Conservation (phyloP, 2,113 vertebrate species). For the Chlorodrepanis virens region DNA sequence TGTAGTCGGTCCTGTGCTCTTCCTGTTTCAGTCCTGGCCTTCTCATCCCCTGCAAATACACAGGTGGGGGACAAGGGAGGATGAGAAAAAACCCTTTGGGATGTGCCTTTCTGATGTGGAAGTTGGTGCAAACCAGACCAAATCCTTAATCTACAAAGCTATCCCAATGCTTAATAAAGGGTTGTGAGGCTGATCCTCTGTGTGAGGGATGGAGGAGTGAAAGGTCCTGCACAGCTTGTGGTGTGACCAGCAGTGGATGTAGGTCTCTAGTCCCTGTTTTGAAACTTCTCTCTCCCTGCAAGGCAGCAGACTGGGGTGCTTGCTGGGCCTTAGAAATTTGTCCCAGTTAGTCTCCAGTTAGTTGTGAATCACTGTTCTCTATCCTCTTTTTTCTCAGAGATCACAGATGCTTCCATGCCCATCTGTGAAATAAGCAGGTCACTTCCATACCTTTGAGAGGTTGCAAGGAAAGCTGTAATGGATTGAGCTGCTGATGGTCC, state of each 20-base stretch:
- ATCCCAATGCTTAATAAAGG: background rate
- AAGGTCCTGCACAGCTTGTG: background rate
- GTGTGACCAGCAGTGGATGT: fast-evolving
- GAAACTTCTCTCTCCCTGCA: background rate
- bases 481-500: background rate
- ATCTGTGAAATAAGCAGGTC: background rate
- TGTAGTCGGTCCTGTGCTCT: background rate
- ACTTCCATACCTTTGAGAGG: background rate
- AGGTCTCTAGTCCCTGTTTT: background rate
- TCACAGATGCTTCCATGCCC: background rate
- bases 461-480: background rate
- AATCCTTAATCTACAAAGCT: background rate
- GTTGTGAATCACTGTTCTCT: background rate
- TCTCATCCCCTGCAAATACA: background rate
- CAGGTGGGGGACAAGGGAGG: fast-evolving
- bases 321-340: background rate
- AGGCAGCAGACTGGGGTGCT: background rate
- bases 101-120: background rate
- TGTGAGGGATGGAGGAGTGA: background rate
- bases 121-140: background rate
- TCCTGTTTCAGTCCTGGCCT: background rate
- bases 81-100: background rate
- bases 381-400: background rate
- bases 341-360: background rate
- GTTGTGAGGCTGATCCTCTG: background rate